phyloP scores from a whole-genome alignment of 2,797 vertebrate genomes.

The Peromyscus attwateri region DNA sequence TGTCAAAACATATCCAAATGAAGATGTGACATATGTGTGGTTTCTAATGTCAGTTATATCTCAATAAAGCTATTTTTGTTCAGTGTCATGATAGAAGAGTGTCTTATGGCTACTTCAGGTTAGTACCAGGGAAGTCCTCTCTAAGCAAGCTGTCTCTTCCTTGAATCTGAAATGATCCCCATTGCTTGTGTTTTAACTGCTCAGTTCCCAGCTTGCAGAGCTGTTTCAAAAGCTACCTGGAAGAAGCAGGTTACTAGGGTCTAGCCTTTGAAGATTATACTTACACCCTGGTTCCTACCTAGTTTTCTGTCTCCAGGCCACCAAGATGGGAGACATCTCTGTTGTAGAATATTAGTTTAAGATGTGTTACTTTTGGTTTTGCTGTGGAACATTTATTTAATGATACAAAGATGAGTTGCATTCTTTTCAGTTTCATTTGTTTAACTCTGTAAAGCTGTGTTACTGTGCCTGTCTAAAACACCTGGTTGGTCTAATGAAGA shows the following conservation, averaged over 20 bases:
- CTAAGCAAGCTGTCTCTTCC: background rate
- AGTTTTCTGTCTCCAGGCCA: background rate
- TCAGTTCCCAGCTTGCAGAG: background rate
- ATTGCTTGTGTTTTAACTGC: background rate
- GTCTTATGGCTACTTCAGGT: background rate
- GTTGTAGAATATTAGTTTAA: background rate
- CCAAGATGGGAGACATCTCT: background rate
- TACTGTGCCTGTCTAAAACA: background rate
- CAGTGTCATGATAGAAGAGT: background rate
- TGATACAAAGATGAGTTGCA: background rate
- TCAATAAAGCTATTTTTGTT: conserved; percentile 1
- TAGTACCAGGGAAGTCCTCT: background rate
- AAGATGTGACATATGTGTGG: background rate
- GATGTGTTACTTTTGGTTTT: background rate
- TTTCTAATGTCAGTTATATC: background rate
- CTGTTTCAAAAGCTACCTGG: background rate
- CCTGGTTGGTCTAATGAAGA: background rate
- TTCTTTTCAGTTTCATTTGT: background rate
- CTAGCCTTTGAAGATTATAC: background rate
- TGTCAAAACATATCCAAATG: background rate
- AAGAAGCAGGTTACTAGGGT: too few relatives aligned
- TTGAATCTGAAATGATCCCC: background rate
- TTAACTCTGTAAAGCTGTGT: background rate
- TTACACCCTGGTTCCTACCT: background rate
- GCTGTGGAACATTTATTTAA: background rate